Base-by-base conservation (phyloP, 2,113 vertebrate genomes). In the Eulacestoma nigropectus region DNA sequence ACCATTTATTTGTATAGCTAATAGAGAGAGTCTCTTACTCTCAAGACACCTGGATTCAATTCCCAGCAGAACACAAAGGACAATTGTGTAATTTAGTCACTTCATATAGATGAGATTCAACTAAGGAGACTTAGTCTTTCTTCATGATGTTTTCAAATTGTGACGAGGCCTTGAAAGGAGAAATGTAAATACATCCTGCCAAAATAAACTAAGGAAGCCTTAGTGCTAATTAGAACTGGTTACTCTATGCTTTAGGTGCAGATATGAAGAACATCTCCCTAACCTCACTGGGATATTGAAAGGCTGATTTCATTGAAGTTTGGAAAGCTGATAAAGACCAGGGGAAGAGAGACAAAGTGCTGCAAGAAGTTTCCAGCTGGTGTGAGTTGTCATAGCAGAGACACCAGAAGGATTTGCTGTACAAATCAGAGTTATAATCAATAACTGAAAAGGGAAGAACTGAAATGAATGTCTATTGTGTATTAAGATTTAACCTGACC, bases 71-170 rank as follows among this genome's bases (percentile, higher is more conserved):
- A 73, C 65, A 90, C 89, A 94, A 81, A 91, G 68, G 44, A 90
- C 78, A 77, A 37, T 37, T 75, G 74, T 90, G 56, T 83, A 53
- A 68, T 94, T 93, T 72, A 64, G 42, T 91, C 60, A 64, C 55
- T 91, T 89, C 69, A 50, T 64, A 60, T 10, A 92, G 60, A 86
- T 70, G 80, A 92, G 76, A 81, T 92, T 92, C 73, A 78, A 12
- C 56, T 78, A 60, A 84, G 64, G n/a, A 80, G 25, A 47, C 25
- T 50, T 80, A 64, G 52, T 74, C 32, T 91, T 69, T 64, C 57
- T 84, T 92, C 87, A 62, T 55, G n/a, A 92, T 94, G 73, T 96
- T 96, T 94, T 90, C n/a, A 69, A 30, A 87, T 41, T 33, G 29
- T 91, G 80, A 95, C 80, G 80, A 92, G 73, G 30, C 44, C 62